A percentile compares a stretch with the other conserved stretches of the same genome.
These are phyloP conservation scores for Drosophila pectinifera DNA, from an alignment of 1,140 invertebrate species.

Conservation along the genomic window DNA sequence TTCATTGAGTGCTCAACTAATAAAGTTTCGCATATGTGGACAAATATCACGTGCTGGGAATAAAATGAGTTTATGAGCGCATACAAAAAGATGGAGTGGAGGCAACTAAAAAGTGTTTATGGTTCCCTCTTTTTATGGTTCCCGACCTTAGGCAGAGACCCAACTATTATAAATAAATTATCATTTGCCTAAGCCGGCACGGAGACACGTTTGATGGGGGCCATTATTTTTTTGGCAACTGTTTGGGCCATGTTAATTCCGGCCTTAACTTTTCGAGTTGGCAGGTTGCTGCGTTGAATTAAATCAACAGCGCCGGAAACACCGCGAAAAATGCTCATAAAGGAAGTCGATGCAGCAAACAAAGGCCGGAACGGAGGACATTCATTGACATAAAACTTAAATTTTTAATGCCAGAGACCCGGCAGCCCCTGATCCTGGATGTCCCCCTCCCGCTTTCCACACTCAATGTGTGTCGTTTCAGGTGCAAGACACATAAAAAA, in stretches of 20 bases:
- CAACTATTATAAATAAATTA: constrained; percentile 71
- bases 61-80: constrained; percentile 69
- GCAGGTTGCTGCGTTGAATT: constrained; percentile 32
- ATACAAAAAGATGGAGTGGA: constrained; percentile 43
- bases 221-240: constrained; percentile 24
- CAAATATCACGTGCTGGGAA: constrained; percentile 64
- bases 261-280: constrained; percentile 17
- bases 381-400: constrained; percentile 76
- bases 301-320: constrained; percentile 57
- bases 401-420: constrained; percentile 71
- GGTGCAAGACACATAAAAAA: constrained; percentile 76
- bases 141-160: constrained; percentile 7
- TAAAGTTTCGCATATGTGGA: constrained; percentile 56
- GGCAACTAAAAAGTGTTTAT: constrained; percentile 63
- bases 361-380: constrained; percentile 47
- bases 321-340: constrained; percentile 36
- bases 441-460: constrained; percentile 5
- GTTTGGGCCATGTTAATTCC: constrained; percentile 38
- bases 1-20: constrained; percentile 68
- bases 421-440: neutral
- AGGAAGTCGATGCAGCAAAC: constrained; percentile 24
- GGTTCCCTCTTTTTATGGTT: constrained; percentile 46
- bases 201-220: constrained; percentile 42
- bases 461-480: constrained; percentile 54
- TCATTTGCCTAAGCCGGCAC: constrained; percentile 51